Percentiles rank a stretch among this genome's conserved stretches.
Conservation (phyloP, 2,888 invertebrate species). For the Panorpa germanica region DNA sequence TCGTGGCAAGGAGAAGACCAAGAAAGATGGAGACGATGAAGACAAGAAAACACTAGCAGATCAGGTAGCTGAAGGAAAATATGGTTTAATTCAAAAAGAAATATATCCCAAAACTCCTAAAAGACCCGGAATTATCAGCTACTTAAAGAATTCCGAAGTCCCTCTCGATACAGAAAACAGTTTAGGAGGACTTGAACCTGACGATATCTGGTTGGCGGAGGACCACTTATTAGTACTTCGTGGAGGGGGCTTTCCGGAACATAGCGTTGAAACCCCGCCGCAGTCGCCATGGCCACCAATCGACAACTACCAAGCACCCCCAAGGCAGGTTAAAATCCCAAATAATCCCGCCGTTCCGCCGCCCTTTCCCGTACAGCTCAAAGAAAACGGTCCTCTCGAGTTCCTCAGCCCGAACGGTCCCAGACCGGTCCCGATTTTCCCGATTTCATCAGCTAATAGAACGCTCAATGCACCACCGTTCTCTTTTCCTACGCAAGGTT, state of each 20-base stretch:
- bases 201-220: constrained; percentile 81
- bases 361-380: constrained; percentile 83
- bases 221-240: constrained; percentile 68
- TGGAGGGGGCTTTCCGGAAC: constrained; percentile 51
- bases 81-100: constrained; percentile 73
- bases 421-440: constrained; percentile 48
- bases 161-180: constrained; percentile 61
- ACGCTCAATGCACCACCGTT: constrained; percentile 20
- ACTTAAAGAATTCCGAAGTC: constrained; percentile 62
- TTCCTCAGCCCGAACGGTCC: constrained; percentile 66
- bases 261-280: constrained; percentile 22
- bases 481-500: constrained; percentile 23
- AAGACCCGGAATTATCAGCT: constrained; percentile 67
- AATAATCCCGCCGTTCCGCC: constrained; percentile 69
- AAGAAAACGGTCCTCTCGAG: constrained; percentile 70
- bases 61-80: constrained; percentile 79
- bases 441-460: constrained; percentile 46
- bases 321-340: constrained; percentile 70
- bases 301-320: constrained; percentile 67
- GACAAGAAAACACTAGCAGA: constrained; percentile 72
- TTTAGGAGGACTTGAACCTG: constrained; percentile 62
- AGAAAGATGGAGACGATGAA: constrained; percentile 33
- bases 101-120: constrained; percentile 50
- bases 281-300: constrained; percentile 56
- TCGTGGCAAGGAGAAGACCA: constrained; percentile 34